Percentiles rank a stretch among this genome's conserved stretches.
Evolutionary conservation across 53 echinoderm and acorn worm species (phyloP).

Genomic region (Apostichopus leukothele): DNA sequence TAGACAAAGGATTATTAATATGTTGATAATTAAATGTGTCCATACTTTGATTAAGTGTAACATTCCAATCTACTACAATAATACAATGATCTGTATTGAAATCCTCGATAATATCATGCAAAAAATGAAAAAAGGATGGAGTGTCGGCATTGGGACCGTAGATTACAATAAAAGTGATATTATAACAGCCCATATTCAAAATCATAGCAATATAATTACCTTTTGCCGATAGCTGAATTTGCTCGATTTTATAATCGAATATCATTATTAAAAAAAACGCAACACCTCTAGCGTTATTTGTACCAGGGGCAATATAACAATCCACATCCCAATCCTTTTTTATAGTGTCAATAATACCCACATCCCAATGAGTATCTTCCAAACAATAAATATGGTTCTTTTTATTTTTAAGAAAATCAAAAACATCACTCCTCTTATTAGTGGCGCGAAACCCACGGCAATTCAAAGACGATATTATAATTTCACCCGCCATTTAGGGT

Average conservation of each 20-base stretch:
- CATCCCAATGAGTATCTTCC: background rate
- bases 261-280: background rate
- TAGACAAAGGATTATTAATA: background rate
- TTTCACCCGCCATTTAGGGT: background rate
- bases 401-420: constrained; percentile 9
- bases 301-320: background rate
- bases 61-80: constrained; percentile 8
- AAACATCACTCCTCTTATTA: background rate
- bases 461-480: constrained; percentile 26
- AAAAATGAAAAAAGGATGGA: background rate
- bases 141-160: background rate
- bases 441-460: background rate
- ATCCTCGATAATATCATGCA: background rate
- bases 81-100: constrained; percentile 6
- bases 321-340: background rate
- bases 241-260: background rate
- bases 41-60: background rate
- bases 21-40: background rate
- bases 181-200: background rate
- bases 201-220: background rate
- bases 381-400: background rate
- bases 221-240: background rate
- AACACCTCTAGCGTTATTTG: background rate
- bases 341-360: background rate
- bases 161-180: background rate